Evolutionary conservation across 2,113 vertebrate species (phyloP).

Genomic region (Myanophis thanlyinensis): DNA sequence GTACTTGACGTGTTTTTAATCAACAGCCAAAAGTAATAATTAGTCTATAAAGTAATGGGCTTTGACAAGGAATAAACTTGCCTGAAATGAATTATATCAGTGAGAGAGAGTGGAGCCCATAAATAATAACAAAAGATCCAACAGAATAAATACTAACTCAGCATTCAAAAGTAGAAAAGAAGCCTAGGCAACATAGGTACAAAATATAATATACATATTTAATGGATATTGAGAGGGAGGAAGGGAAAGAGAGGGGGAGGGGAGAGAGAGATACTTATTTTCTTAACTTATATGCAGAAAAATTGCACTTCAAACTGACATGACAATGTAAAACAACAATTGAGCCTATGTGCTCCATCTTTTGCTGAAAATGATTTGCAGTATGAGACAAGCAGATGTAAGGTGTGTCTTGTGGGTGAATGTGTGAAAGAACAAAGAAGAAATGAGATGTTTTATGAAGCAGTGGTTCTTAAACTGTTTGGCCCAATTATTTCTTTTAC

Average conservation of each 20-base stretch:
- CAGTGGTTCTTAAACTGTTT: not conserved
- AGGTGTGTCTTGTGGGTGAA: not conserved
- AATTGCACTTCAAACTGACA: not conserved
- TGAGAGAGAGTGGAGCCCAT: not conserved
- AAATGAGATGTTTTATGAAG: not conserved
- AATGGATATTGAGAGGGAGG: not conserved
- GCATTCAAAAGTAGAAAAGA: not conserved
- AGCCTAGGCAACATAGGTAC: not conserved
- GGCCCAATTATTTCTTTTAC: not conserved
- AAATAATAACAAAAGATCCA: not conserved
- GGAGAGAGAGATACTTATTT: not conserved
- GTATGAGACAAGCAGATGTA: not conserved
- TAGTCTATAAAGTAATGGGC: not conserved
- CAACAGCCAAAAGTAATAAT: not conserved
- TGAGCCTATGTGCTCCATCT: not conserved
- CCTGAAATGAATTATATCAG: conserved; percentile 8
- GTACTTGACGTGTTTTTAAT: not conserved
- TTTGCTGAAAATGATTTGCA: not conserved
- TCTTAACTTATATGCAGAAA: not conserved
- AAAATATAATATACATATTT: conserved; percentile 28
- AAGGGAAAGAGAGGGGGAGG: too few species aligned
- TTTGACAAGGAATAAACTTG: conserved; percentile 16
- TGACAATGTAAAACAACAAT: not conserved
- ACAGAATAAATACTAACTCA: not conserved
- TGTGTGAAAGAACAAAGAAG: not conserved